Evolutionary conservation across 2,113 vertebrate genomes (phyloP).

Genomic region (Tachycineta bicolor): DNA sequence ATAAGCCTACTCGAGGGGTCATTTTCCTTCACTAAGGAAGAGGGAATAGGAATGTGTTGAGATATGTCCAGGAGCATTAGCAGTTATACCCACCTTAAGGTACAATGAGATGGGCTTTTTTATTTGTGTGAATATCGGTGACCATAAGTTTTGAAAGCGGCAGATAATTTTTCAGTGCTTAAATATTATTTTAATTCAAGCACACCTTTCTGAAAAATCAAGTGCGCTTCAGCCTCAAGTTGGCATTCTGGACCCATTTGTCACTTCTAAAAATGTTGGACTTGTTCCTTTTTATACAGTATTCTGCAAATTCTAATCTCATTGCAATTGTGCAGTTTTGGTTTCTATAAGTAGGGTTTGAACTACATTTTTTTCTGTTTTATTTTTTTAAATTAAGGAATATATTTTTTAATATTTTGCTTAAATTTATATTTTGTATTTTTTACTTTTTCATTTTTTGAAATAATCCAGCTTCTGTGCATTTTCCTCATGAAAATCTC

Average conservation of each 20-base stretch:
- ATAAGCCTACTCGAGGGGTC: background rate
- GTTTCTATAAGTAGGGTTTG: background rate
- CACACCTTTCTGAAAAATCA: background rate
- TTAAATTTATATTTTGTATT: background rate
- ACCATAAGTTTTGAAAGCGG: background rate
- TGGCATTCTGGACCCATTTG: background rate
- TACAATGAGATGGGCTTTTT: background rate
- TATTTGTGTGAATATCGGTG: background rate
- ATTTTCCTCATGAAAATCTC: background rate
- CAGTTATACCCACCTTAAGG: background rate
- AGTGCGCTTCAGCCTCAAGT: rapidly evolving
- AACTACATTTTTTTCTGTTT: background rate
- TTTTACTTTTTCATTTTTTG: background rate
- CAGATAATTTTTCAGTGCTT: background rate
- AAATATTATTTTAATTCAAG: background rate
- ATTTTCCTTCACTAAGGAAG: background rate
- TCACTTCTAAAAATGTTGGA: background rate
- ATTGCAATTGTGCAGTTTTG: background rate
- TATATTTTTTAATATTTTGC: background rate
- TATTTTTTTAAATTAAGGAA: background rate
- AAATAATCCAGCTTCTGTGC: background rate
- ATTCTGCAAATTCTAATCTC: background rate
- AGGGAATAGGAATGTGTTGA: background rate
- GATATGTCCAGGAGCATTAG: background rate
- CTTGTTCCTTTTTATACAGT: background rate